Evolutionary conservation across 2,113 vertebrate genomes (phyloP), one percentile per base, ranked within the genome.

Genomic region (Chauna torquata): DNA sequence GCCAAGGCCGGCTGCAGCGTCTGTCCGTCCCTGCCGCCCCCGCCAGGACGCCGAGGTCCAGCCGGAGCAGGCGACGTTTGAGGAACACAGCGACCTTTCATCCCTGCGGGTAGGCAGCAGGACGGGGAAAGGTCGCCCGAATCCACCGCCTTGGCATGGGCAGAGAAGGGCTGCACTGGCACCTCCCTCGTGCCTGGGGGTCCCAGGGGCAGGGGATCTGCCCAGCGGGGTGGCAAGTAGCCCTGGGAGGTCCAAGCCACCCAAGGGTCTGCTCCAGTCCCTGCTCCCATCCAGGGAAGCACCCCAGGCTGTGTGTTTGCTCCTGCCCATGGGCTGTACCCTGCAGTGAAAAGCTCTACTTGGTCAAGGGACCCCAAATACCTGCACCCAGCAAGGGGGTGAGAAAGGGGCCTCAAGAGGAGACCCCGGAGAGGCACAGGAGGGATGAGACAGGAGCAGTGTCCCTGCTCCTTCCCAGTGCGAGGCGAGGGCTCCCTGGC

Each of bases 41-140:
- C 12, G 17, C 86, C 18, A 2, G 79, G 24, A 70, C 25, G 3
- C 14, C 2, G 54, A 69, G 84, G 49, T 71, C 89, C 10, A 0
- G 52, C 25, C 9, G 2, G 42, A 61, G 57, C 62, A 22, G 91
- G 40, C 7, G 12, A 83, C 12, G 57, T 55, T 45, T 3, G 10
- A 81, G 88, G 79, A 93, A 88, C 84, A 30, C 36, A 6, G 5
- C 0, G 82, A 96, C 91, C 96, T 97, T 95, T 97, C 96, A 91
- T 96, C 95, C 84, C 74, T 0, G 47, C 0, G 34, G 45, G 59
- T 5, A 86, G 47, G 12, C 65, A 42, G 34, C 80, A 58, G n/a
- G 42, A 36, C 0, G 86, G 78, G 79, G 85, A 97, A 97, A 96
- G 94, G 91, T 94, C 49, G 0, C 59, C 52, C 0, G 1, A 65